Evolutionary conservation across 2,797 vertebrate genomes (phyloP), one percentile per base, ranked within the genome.

Genomic region (Sebastes trivittatus): DNA sequence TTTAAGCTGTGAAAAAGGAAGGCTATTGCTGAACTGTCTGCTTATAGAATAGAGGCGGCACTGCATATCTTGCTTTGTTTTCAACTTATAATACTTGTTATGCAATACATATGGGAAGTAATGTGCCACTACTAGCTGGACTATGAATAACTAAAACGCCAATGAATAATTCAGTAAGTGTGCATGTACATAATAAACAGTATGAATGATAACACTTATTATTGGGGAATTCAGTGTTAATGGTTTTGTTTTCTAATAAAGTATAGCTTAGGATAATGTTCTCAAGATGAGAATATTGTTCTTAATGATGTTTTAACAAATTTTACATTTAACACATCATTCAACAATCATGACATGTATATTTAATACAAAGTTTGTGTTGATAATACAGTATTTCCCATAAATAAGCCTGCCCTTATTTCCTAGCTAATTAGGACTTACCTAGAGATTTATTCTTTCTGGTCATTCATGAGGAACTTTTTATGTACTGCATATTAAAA

Each of bases 151-250:
- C 25, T 65, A 59, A 58, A 81, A 60, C 0, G 1, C 2, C 13
- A 55, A 73, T 77, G 13, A 73, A 73, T 82, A 14, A 82, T 77
- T 62, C 46, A 62, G 27, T 67, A 46, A 68, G 10, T 27, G 27
- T 49, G 22, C 22, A 59, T 1, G 9, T 29, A 64, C n/a, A 22
- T 30, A 11, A 70, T 63, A 27, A 65, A 29, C 23, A 55, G 23
- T 16, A 23, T 56, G 20, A 60, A 54, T 27, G 55, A 32, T 16
- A 46, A 6, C 4, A 0, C 32, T 23, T 66, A 6, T n/a, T 52
- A 54, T 27, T 20, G 2, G 32, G n/a, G n/a, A 5, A n/a, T 49
- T 9, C 61, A 8, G 16, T 49, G 11, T 65, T 27, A 61, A 36
- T 69, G 23, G 1, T n/a, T 65, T 25, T 36, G 11, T 68, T 63